phyloP scores from a whole-genome alignment of 2,888 invertebrate species.

The Leucophenga maculata region DNA sequence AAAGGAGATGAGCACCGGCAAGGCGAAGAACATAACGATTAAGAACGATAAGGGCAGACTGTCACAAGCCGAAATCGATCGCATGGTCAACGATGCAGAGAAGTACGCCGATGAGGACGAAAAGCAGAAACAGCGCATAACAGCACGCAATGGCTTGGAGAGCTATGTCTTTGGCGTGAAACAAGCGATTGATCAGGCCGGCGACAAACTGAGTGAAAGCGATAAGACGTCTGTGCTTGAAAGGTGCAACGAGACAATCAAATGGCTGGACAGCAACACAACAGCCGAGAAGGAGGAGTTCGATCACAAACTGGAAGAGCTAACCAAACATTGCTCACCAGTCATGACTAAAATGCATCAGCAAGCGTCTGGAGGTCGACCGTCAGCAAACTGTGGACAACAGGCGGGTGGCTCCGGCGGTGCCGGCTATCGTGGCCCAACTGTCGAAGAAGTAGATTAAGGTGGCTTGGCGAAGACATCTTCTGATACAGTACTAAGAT shows the following conservation, averaged over 20 bases:
- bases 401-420: conserved; percentile 60
- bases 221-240: conserved; percentile 80
- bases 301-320: conserved; percentile 73
- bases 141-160: conserved; percentile 81
- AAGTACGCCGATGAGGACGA: conserved; percentile 82
- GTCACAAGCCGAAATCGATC: conserved; percentile 86
- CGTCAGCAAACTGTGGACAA: conserved; percentile 69
- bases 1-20: conserved; percentile 78
- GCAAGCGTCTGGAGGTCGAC: conserved; percentile 39
- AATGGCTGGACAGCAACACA: conserved; percentile 84
- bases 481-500: conserved; percentile 38
- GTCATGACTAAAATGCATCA: conserved; percentile 74
- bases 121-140: conserved; percentile 78
- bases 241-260: conserved; percentile 78
- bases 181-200: conserved; percentile 78
- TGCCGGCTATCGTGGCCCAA: conserved; percentile 10
- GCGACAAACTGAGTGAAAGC: conserved; percentile 76
- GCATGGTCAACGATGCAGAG: conserved; percentile 84
- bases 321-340: conserved; percentile 70
- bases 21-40: conserved; percentile 84
- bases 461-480: too few species aligned
- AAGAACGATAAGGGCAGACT: conserved; percentile 87
- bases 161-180: conserved; percentile 80
- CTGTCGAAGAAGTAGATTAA: conserved; percentile 9
- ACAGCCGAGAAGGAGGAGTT: conserved; percentile 84